phyloP scores from a whole-genome alignment of 2,113 vertebrate species.

The Ophiodon elongatus region DNA sequence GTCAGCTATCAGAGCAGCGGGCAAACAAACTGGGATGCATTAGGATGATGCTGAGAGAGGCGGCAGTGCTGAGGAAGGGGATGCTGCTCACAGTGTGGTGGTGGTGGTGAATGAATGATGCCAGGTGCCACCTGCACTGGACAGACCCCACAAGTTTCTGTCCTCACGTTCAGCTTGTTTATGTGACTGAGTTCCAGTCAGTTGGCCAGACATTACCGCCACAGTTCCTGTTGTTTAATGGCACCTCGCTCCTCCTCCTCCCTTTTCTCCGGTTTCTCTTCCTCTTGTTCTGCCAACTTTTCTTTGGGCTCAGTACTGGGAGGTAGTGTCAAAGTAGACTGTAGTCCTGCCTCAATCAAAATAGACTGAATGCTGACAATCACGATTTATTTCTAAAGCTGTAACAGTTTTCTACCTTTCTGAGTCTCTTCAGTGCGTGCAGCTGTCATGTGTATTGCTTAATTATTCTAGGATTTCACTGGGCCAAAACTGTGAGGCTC shows the following conservation, averaged over 20 bases:
- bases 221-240: slow-evolving; percentile 33
- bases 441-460: neutral
- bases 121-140: slow-evolving; percentile 38
- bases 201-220: neutral
- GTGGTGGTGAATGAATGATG: slow-evolving; percentile 40
- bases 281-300: slow-evolving; percentile 26
- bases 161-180: slow-evolving; percentile 31
- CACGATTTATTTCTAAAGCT: neutral
- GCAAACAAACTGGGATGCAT: neutral
- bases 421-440: neutral
- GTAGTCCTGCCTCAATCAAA: neutral
- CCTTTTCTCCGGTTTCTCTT: slow-evolving; percentile 24
- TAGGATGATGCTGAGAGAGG: slow-evolving; percentile 19
- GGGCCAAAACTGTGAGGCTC: neutral
- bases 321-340: neutral
- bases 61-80: slow-evolving; percentile 22
- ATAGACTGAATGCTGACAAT: neutral
- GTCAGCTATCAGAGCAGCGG: slow-evolving; percentile 5
- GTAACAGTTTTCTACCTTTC: neutral
- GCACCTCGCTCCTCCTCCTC: slow-evolving; percentile 14
- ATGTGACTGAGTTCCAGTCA: slow-evolving; percentile 34
- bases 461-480: neutral
- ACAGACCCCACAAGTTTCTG: slow-evolving; percentile 34
- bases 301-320: slow-evolving; percentile 1
- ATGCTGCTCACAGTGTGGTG: slow-evolving; percentile 31